Conservation (phyloP, 2,113 vertebrate species). For the Girardinichthys multiradiatus region DNA sequence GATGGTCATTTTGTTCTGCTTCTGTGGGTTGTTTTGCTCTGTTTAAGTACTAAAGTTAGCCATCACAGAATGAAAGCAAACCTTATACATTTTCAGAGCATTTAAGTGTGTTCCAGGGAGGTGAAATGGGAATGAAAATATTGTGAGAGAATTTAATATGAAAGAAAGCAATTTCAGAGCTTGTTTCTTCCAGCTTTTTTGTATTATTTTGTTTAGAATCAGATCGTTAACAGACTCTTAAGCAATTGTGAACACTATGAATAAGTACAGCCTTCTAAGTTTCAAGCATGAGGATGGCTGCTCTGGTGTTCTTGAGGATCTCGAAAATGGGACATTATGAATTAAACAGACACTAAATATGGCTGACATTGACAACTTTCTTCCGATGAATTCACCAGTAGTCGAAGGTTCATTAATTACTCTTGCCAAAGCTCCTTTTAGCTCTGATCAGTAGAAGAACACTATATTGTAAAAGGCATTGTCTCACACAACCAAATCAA, state of each 20-base stretch:
- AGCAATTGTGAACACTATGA: not conserved
- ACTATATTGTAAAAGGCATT: too few species aligned
- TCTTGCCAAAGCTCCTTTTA: not conserved
- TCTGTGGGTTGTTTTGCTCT: not conserved
- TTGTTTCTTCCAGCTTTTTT: not conserved
- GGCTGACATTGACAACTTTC: not conserved
- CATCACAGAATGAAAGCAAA: not conserved
- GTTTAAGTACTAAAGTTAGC: not conserved
- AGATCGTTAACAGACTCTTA: not conserved
- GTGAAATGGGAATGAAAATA: constrained; percentile 1
- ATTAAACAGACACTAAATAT: not conserved
- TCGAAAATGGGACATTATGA: not conserved
- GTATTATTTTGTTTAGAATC: not conserved
- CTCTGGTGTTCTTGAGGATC: too few species aligned
- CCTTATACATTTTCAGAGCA: not conserved
- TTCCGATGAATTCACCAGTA: not conserved
- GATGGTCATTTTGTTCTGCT: not conserved
- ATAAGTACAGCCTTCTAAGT: not conserved
- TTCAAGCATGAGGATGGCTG: not conserved
- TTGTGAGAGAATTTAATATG: not conserved
- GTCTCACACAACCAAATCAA: too few species aligned
- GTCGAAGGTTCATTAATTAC: not conserved
- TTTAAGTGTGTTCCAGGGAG: not conserved
- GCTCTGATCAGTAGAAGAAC: not conserved
- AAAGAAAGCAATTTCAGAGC: not conserved